Evolutionary conservation across 2,888 invertebrate genomes (phyloP), one percentile per base, ranked within the genome.

Genomic region (Tolmerus cingulatus): DNA sequence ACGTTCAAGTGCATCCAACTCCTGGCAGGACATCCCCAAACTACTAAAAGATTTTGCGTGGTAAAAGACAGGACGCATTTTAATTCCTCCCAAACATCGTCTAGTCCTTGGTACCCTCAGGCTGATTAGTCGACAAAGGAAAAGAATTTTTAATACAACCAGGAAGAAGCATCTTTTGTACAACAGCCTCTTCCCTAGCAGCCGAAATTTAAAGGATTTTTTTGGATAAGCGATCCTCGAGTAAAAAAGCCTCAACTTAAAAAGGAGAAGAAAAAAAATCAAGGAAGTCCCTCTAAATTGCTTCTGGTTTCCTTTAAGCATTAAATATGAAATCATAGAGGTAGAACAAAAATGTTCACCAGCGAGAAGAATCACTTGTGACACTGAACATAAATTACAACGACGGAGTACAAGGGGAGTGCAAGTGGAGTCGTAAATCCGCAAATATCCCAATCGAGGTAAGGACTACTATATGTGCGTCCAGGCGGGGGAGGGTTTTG

Each of bases 91-190:
- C 43, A 78, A 78, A 78, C 40, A 23, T 37, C 43, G 78, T 78
- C 78, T 40, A 78, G 78, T 78, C 78, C 43, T 40, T 23, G 19
- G 8, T n/a, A 14, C 40, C 78, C 78, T 43, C 37, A 16, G 78
- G 78, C 78, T 78, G 78, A 43, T 43, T 78, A 78, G 78, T 23
- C 23, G 37, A 78, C 78, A 78, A 78, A 76, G 34, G 76, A 76
- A 76, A 78, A 78, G 78, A 78, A 78, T 40, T 40, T 43, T 78
- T 78, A 78, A 40, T 78, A 78, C 43, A 43, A 23, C 34, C 37
- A 78, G 76, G 76, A 76, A 76, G 19, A n/a, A 34, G 37, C 16
- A 76, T 34, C 76, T 76, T n/a, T 51, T 51, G 51, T 27, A 27
- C 66, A 9, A 27, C 76, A 14, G 76, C 37, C 27, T 76, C 76